phyloP scores from a whole-genome alignment of 1,140 invertebrate genomes.

The Drosophila serrata region DNA sequence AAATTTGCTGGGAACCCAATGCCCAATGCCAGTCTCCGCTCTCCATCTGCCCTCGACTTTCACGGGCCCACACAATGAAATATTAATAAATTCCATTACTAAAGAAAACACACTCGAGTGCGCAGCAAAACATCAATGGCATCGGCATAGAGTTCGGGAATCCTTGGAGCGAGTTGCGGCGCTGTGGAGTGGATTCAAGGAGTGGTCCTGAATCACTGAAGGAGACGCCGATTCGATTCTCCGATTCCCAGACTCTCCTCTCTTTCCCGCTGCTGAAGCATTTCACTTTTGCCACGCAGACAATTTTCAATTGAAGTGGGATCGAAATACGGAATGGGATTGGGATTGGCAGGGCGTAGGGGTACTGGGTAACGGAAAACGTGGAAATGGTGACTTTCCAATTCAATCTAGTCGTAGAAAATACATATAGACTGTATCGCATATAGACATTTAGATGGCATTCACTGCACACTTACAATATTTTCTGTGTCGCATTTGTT shows the following conservation, averaged over 20 bases:
- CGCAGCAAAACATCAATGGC: slow-evolving; percentile 80
- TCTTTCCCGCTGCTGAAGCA: slow-evolving; percentile 42
- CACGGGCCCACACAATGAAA: slow-evolving; percentile 73
- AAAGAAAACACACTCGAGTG: slow-evolving; percentile 82
- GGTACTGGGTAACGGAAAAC: slow-evolving; percentile 3
- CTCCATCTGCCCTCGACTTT: slow-evolving; percentile 2
- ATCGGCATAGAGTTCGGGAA: slow-evolving; percentile 35
- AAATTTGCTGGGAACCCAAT: slow-evolving; percentile 51
- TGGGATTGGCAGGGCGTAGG: not conserved
- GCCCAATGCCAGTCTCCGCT: not conserved
- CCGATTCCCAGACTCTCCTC: slow-evolving; percentile 23
- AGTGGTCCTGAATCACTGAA: slow-evolving; percentile 48
- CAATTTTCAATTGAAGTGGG: slow-evolving; percentile 78
- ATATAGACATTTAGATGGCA: slow-evolving; percentile 62
- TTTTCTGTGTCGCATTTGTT: slow-evolving; percentile 62
- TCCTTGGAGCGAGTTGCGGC: slow-evolving; percentile 5
- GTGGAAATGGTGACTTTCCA: slow-evolving; percentile 46
- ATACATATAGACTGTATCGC: slow-evolving; percentile 56
- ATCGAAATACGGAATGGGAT: slow-evolving; percentile 37
- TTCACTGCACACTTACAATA: slow-evolving; percentile 64
- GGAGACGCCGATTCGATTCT: slow-evolving; percentile 59
- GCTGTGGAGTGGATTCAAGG: slow-evolving; percentile 4
- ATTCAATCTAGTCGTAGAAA: slow-evolving; percentile 65
- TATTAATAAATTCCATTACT: slow-evolving; percentile 84
- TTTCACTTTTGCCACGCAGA: slow-evolving; percentile 73